A percentile compares a stretch with the other conserved stretches of the same genome.
phyloP scores from a whole-genome alignment of 2,113 vertebrate genomes.

The Malurus alboscapulatus region DNA sequence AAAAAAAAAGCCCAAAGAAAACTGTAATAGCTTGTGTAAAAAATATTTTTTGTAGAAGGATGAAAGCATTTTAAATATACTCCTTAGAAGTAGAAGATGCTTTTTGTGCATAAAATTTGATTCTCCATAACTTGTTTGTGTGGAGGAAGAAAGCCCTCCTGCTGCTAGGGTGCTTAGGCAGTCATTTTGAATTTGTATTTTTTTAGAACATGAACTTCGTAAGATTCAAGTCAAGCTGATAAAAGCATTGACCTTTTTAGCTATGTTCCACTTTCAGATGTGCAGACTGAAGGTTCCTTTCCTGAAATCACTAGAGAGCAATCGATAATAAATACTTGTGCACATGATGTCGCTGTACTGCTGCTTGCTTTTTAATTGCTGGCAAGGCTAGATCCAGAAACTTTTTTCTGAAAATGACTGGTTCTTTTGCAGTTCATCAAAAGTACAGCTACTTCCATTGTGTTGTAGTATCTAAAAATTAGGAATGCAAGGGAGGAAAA shows the following conservation, averaged over 20 bases:
- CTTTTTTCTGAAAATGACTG: neutral
- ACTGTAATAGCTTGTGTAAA: neutral
- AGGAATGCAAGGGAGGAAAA: neutral
- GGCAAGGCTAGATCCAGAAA: neutral
- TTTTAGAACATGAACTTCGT: neutral
- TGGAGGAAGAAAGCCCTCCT: neutral
- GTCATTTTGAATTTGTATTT: neutral
- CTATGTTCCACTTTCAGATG: neutral
- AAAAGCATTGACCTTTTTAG: neutral
- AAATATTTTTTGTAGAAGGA: neutral
- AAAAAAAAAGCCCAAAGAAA: neutral
- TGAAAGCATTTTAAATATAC: conserved; percentile 2
- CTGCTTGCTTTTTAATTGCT: neutral
- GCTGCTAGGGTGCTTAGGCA: neutral
- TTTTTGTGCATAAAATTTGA: conserved; percentile 27
- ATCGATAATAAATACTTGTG: neutral
- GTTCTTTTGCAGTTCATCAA: neutral
- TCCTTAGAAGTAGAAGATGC: neutral
- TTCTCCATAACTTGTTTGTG: neutral
- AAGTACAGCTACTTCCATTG: neutral
- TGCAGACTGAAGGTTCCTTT: neutral
- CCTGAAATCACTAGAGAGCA: neutral
- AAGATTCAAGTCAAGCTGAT: neutral
- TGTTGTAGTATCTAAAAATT: neutral
- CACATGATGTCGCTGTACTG: neutral